Evolutionary conservation across 2,888 invertebrate species (phyloP), one percentile per base, ranked within the genome.

Genomic region (Hecatera dysodea): DNA sequence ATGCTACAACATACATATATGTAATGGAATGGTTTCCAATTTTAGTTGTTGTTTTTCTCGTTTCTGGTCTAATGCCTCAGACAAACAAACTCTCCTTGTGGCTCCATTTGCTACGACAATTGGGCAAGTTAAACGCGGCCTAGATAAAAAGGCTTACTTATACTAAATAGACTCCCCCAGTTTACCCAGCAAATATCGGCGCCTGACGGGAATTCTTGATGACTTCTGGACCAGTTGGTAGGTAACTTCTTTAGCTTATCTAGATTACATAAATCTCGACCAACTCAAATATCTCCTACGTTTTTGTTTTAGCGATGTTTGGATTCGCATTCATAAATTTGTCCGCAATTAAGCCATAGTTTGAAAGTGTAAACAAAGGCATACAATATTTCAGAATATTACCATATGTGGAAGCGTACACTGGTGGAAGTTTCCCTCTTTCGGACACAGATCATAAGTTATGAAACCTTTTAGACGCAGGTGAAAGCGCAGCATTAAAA

Each of bases 141-240:
- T 69, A 80, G 79, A 79, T 79, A 86, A 81, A 86, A 84, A 81
- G 78, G 83, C 80, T 84, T 78, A 78, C 71, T 77, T 78, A 55
- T 61, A 82, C 81, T 78, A 73, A 77, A 84, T 69, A 82, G 65
- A 63, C 57, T 71, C 61, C 69, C 60, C 56, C 64, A 66, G 70
- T 74, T 73, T 76, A 63, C 68, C 66, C 75, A 61, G 74, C 66
- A 86, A 82, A 86, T 82, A 82, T 72, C 75, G 75, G 68, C 27
- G 76, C 69, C 80, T 84, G 82, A 73, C 60, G 78, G 70, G 82
- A 86, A 84, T 84, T 65, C 76, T 72, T 80, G 71, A 86, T 70
- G 65, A 42, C 59, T 48, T 59, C 67, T 78, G 64, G 80, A 84
- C 82, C 67, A 72, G 63, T 39, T 15, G 39, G 39, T 39, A 39